Evolutionary conservation across 2,113 vertebrate species (phyloP).

Genomic region (Varanus salvator): DNA sequence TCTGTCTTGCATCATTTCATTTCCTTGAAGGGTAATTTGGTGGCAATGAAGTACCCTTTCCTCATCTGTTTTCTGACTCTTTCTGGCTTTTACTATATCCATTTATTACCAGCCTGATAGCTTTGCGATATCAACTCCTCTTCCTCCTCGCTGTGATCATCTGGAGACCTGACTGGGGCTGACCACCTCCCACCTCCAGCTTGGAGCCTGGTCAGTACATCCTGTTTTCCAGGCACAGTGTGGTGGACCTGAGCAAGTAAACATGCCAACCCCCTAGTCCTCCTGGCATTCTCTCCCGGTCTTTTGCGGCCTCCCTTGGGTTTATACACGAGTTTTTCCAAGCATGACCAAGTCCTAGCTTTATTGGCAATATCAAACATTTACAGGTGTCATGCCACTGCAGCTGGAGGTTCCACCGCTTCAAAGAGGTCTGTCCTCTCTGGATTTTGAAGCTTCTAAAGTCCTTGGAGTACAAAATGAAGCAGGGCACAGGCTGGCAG

Average conservation of each 20-base stretch:
- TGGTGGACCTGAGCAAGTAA: neutral
- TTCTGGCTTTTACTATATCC: neutral
- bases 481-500: too few species aligned
- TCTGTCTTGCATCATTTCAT: neutral
- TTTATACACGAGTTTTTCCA: too few species aligned
- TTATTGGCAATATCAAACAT: neutral
- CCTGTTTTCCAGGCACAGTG: neutral
- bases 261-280: neutral
- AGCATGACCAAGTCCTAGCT: neutral
- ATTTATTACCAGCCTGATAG: neutral
- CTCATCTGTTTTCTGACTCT: neutral
- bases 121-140: neutral
- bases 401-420: neutral
- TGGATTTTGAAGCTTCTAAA: neutral
- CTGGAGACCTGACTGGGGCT: neutral
- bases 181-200: neutral
- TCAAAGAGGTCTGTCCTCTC: neutral
- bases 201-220: neutral
- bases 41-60: neutral
- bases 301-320: neutral
- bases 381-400: neutral
- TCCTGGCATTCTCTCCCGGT: neutral
- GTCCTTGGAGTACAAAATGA: too few species aligned
- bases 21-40: neutral
- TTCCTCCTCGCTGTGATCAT: neutral